Percentiles rank a stretch among this genome's conserved stretches.
Conservation (phyloP, 2,797 vertebrate genomes). For the Xenops minutus region DNA sequence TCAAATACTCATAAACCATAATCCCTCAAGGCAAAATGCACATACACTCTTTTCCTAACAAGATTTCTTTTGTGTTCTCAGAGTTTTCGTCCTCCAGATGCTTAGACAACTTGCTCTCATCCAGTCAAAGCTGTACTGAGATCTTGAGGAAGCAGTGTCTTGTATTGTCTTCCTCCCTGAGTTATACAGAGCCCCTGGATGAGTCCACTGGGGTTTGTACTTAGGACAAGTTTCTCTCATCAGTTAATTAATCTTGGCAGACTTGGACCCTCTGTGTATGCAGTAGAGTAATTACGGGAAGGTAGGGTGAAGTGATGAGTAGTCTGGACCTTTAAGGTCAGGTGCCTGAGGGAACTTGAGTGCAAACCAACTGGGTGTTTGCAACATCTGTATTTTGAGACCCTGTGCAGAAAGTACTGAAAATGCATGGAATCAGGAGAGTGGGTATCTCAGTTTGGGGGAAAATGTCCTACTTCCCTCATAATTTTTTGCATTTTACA, state of each 20-base stretch:
- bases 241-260: background rate
- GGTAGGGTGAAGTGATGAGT: background rate
- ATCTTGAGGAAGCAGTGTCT: background rate
- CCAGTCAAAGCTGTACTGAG: background rate
- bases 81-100: background rate
- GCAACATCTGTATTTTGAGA: background rate
- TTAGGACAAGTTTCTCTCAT: background rate
- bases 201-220: background rate
- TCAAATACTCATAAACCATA: background rate
- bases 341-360: background rate
- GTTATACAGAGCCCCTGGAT: background rate
- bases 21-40: background rate
- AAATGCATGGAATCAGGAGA: background rate
- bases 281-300: background rate
- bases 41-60: background rate
- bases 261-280: background rate
- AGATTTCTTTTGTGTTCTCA: background rate
- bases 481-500: background rate
- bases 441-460: background rate
- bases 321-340: background rate
- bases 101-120: background rate
- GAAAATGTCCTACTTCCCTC: background rate
- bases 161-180: background rate
- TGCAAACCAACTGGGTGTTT: background rate
- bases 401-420: background rate